These are phyloP conservation scores for Rhabdophis nuchalis DNA, from an alignment of 2,797 vertebrate genomes.

Conservation along the genomic window DNA sequence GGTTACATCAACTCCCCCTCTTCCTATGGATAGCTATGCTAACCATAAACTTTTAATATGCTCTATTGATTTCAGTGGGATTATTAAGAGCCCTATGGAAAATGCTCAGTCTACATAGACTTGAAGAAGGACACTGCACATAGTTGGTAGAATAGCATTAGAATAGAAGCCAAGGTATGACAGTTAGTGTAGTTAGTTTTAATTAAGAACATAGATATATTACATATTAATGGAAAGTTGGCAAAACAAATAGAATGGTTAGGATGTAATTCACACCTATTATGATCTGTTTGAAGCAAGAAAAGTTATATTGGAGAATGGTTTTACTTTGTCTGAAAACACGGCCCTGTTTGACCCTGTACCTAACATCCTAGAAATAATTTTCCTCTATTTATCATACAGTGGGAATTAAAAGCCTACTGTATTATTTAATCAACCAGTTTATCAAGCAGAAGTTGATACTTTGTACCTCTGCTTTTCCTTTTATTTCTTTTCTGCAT, in stretches of 20 bases:
- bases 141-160: not conserved
- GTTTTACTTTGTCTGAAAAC: not conserved
- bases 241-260: not conserved
- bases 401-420: not conserved
- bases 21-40: not conserved
- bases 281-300: not conserved
- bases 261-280: not conserved
- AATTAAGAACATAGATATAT: not conserved
- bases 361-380: not conserved
- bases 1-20: not conserved
- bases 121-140: not conserved
- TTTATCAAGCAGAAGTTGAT: not conserved
- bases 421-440: not conserved
- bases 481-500: not conserved
- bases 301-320: not conserved
- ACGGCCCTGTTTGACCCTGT: not conserved
- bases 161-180: not conserved
- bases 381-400: not conserved
- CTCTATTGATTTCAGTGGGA: not conserved
- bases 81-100: not conserved
- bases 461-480: not conserved
- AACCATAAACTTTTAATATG: not conserved
- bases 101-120: not conserved
- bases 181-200: not conserved
- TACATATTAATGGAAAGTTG: not conserved